Evolutionary conservation across 2,888 invertebrate species (phyloP).

Genomic region (Eupithecia subumbrata): DNA sequence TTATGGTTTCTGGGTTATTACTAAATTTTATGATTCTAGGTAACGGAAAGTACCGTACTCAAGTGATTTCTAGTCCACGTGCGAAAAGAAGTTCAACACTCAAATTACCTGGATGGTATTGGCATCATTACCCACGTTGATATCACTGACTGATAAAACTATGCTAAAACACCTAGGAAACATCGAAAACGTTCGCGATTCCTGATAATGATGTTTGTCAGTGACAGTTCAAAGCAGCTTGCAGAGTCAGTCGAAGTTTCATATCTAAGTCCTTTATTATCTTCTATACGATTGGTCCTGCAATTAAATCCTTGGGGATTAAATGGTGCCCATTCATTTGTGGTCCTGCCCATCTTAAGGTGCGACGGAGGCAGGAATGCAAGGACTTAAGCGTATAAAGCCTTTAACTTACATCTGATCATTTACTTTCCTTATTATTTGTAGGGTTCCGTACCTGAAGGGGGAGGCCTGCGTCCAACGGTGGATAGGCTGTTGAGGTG

Average conservation of each 20-base stretch:
- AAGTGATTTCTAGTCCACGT: too few relatives aligned
- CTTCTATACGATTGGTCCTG: conserved; percentile 61
- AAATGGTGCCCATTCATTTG: conserved; percentile 79
- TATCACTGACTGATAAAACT: too few relatives aligned
- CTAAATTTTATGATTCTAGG: too few relatives aligned
- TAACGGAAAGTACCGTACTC: too few relatives aligned
- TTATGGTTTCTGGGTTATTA: too few relatives aligned
- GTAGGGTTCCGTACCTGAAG: background rate
- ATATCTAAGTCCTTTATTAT: conserved; percentile 13
- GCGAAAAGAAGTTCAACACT: too few relatives aligned
- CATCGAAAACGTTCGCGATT: too few relatives aligned
- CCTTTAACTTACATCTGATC: background rate
- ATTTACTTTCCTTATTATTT: background rate
- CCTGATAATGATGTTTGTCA: background rate
- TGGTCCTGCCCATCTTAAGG: conserved; percentile 63
- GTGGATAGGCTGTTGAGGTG: too few relatives aligned
- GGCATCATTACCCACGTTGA: background rate
- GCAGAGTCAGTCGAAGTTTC: conserved; percentile 4
- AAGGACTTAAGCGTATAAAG: conserved; percentile 26
- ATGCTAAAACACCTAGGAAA: too few relatives aligned
- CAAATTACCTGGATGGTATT: background rate
- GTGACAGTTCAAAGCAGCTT: background rate
- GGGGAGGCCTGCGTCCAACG: too few relatives aligned
- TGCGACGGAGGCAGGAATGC: conserved; percentile 36
- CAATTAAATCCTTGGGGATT: conserved; percentile 79